phyloP scores from a whole-genome alignment of 2,797 vertebrate genomes.

The Thalassophryne amazonica region DNA sequence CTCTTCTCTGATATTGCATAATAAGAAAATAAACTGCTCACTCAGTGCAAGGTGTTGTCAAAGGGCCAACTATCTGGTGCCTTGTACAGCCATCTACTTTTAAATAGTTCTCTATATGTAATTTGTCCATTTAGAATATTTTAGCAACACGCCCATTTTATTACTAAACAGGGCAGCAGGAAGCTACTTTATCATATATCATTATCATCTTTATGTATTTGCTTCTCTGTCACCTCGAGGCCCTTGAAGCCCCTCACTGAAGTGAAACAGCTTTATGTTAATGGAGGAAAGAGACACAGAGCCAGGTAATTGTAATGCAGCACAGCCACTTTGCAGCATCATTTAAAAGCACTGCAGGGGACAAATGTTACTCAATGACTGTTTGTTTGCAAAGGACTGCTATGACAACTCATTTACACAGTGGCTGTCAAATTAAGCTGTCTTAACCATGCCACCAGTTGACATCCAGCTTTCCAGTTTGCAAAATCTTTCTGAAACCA shows the following conservation, averaged over 20 bases:
- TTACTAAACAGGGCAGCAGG: constrained; percentile 1
- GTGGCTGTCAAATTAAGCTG: constrained; percentile 47
- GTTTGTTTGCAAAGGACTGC: constrained; percentile 52
- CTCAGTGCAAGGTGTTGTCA: not conserved
- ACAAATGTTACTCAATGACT: constrained; percentile 51
- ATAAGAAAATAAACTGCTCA: constrained; percentile 22
- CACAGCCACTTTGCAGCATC: constrained; percentile 44
- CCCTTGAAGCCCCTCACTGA: constrained; percentile 29
- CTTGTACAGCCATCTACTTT: constrained; percentile 4
- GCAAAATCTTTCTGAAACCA: not conserved
- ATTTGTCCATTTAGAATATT: not conserved
- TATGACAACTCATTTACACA: constrained; percentile 45
- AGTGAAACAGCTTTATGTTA: constrained; percentile 60
- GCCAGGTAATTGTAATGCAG: constrained; percentile 70
- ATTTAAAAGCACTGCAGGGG: constrained; percentile 63
- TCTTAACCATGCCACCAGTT: constrained; percentile 42
- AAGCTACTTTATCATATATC: constrained; percentile 16
- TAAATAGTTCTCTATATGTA: not conserved
- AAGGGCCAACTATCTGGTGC: not conserved
- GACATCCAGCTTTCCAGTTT: constrained; percentile 20
- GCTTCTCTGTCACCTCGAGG: constrained; percentile 34
- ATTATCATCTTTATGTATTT: constrained; percentile 38
- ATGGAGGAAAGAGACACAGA: constrained; percentile 37
- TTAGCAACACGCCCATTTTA: constrained; percentile 18
- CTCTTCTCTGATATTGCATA: constrained; percentile 22